Evolutionary conservation across 1,140 invertebrate genomes (phyloP).

Genomic region (Pachypeltis micranthus): DNA sequence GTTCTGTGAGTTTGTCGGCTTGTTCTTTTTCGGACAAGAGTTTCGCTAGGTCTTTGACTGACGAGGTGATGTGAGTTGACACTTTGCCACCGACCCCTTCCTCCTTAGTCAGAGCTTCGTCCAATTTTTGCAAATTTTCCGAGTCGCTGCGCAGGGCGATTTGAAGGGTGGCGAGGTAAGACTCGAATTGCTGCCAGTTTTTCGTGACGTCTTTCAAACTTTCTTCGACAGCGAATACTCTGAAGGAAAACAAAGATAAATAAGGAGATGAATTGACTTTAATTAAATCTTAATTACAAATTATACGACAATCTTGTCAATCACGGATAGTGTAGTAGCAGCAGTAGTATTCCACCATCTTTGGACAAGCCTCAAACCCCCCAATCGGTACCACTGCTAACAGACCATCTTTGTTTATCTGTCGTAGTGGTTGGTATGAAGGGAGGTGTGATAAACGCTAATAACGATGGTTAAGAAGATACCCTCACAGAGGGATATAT

Average conservation of each 20-base stretch:
- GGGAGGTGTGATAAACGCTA: too few relatives aligned
- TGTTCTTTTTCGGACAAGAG: constrained; percentile 50
- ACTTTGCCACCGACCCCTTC: constrained; percentile 39
- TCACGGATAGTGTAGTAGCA: too few relatives aligned
- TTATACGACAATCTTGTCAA: too few relatives aligned
- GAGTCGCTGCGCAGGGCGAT: constrained; percentile 48
- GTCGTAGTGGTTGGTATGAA: too few relatives aligned
- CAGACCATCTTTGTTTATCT: too few relatives aligned
- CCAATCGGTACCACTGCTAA: too few relatives aligned
- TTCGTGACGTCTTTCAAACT: constrained; percentile 5
- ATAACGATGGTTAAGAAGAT: too few relatives aligned
- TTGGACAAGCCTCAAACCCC: too few relatives aligned
- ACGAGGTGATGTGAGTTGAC: constrained; percentile 45
- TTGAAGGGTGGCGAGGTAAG: constrained; percentile 47
- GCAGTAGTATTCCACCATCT: too few relatives aligned
- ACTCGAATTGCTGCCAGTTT: constrained; percentile 49
- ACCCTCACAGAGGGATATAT: too few relatives aligned
- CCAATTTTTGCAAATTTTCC: constrained; percentile 47
- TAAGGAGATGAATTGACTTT: too few relatives aligned
- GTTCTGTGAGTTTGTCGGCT: neutral
- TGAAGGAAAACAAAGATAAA: constrained; percentile 9
- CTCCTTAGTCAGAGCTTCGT: constrained; percentile 42
- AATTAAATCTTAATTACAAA: too few relatives aligned
- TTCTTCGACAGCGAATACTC: constrained; percentile 6
- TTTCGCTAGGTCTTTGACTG: constrained; percentile 51